Percentiles rank a stretch among this genome's conserved stretches.
phyloP scores from a whole-genome alignment of 1,140 invertebrate species.

The Diploscapter pachys region DNA sequence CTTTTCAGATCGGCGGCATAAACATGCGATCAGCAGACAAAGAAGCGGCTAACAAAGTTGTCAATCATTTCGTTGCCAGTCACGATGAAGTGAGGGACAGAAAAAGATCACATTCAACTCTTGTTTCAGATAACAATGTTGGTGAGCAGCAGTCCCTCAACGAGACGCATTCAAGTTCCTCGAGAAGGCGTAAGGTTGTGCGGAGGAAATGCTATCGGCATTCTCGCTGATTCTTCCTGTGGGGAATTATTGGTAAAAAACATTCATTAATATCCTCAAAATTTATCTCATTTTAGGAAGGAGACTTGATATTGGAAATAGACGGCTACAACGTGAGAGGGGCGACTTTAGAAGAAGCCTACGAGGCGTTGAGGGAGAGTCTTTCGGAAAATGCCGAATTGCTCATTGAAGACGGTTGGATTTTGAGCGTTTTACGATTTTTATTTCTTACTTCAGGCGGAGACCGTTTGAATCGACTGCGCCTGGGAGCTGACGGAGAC shows the following conservation, averaged over 20 bases:
- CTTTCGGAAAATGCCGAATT: conserved; percentile 19
- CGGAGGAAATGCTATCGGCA: conserved; percentile 42
- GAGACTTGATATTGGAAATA: conserved; percentile 34
- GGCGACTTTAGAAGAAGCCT: conserved; percentile 34
- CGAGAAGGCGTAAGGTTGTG: conserved; percentile 30
- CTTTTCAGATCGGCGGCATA: conserved; percentile 39
- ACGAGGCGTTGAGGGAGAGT: conserved; percentile 20
- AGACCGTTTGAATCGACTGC: conserved; percentile 25
- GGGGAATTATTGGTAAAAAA: not conserved
- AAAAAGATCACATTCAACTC: not conserved
- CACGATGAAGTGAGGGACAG: conserved; percentile 18
- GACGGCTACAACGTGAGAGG: conserved; percentile 34
- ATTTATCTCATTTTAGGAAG: conserved; percentile 11
- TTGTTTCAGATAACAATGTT: conserved; percentile 26
- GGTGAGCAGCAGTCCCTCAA: conserved; percentile 20
- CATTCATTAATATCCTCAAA: too few relatives aligned
- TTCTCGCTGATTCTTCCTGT: conserved; percentile 13
- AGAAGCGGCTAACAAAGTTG: conserved; percentile 12
- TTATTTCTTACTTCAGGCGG: not conserved
- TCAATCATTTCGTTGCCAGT: conserved; percentile 24
- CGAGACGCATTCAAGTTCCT: conserved; percentile 28
- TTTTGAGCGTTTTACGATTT: too few relatives aligned
- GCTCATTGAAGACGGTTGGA: conserved; percentile 11
- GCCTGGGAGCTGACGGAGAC: conserved; percentile 40
- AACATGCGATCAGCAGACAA: conserved; percentile 43